These are phyloP conservation scores for Synaphobranchus kaupii DNA, from an alignment of 2,797 vertebrate species.

Conservation along the genomic window DNA sequence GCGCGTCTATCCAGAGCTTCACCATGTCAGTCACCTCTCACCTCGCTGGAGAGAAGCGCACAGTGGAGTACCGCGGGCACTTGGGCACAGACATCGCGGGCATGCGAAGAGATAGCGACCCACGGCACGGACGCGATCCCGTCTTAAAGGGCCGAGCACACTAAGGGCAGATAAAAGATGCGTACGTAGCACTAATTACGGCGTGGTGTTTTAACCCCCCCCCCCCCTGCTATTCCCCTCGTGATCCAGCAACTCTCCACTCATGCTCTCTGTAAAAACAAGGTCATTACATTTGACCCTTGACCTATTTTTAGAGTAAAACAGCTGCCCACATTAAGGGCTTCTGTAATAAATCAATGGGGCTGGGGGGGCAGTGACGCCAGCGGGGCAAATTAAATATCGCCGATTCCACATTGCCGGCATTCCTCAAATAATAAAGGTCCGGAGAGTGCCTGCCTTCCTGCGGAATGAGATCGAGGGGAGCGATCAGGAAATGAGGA, in stretches of 20 bases:
- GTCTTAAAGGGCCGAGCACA: conserved; percentile 13
- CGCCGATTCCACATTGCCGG: conserved; percentile 66
- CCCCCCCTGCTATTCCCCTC: conserved; percentile 20
- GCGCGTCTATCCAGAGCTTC: conserved; percentile 37
- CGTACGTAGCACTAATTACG: conserved; percentile 20
- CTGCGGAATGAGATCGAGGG: conserved; percentile 33
- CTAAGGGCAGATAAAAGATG: conserved; percentile 27
- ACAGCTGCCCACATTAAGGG: conserved; percentile 73
- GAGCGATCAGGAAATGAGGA: conserved; percentile 62
- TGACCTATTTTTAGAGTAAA: conserved; percentile 75
- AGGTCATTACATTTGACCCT: conserved; percentile 67
- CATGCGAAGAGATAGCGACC: neutral
- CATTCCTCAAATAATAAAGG: conserved; percentile 74
- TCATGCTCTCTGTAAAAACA: conserved; percentile 54
- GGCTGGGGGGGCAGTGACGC: conserved; percentile 52
- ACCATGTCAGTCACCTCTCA: conserved; percentile 24
- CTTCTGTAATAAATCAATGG: conserved; percentile 70
- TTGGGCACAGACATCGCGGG: neutral
- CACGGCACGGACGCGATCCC: neutral
- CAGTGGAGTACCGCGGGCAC: neutral
- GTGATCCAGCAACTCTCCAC: conserved; percentile 26
- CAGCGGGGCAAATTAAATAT: conserved; percentile 71
- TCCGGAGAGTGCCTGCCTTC: conserved; percentile 52
- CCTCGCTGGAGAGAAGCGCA: neutral
- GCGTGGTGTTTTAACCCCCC: conserved; percentile 21